These are phyloP conservation scores for Tragelaphus imberbis DNA, from an alignment of 2,113 vertebrate species.

Conservation along the genomic window DNA sequence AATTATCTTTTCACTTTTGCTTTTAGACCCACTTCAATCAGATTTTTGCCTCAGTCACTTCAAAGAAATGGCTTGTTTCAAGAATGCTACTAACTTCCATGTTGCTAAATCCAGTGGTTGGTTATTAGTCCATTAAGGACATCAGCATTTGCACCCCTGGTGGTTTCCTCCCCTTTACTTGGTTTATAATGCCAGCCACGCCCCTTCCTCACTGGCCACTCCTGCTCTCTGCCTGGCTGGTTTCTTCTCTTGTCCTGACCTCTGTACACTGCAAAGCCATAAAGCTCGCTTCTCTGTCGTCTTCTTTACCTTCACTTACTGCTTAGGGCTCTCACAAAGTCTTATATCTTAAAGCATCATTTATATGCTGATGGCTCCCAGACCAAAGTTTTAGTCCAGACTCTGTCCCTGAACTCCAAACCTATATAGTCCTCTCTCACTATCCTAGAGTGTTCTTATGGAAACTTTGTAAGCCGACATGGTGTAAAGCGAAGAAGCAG, in stretches of 20 bases:
- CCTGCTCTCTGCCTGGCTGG: not conserved
- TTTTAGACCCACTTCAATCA: not conserved
- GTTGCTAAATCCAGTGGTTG: not conserved
- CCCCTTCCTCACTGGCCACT: not conserved
- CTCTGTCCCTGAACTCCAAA: not conserved
- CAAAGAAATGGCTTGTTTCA: not conserved
- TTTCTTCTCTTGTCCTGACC: not conserved
- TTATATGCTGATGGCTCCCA: not conserved
- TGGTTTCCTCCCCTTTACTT: not conserved
- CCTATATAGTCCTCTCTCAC: not conserved
- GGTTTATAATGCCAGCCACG: not conserved
- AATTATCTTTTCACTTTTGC: not conserved
- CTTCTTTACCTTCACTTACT: not conserved
- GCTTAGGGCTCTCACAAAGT: not conserved
- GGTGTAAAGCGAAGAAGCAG: not conserved
- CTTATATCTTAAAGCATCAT: not conserved
- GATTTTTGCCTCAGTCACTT: not conserved
- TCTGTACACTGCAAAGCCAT: not conserved
- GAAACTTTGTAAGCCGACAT: not conserved
- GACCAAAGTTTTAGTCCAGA: not conserved
- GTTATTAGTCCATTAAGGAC: not conserved
- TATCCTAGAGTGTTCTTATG: not conserved
- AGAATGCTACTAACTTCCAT: not conserved
- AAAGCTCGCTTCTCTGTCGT: not conserved
- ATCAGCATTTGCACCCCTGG: not conserved